Conservation (phyloP, 2,888 invertebrate species). For the Eupithecia subumbrata region DNA sequence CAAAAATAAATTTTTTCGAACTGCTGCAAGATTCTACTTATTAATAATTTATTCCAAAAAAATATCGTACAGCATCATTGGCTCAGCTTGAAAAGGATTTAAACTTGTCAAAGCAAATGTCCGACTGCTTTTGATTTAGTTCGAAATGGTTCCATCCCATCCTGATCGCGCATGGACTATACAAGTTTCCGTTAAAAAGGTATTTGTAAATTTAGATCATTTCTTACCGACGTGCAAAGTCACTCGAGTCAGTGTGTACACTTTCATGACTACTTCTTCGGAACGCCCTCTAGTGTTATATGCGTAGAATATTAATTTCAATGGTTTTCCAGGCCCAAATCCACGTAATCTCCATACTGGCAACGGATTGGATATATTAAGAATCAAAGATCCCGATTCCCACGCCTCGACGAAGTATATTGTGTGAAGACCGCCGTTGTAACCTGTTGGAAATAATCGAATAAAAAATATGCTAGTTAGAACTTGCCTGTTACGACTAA, state of each 20-base stretch:
- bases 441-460: constrained; percentile 70
- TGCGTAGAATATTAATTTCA: constrained; percentile 92
- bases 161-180: background rate
- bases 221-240: constrained; percentile 71
- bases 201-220: background rate
- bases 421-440: constrained; percentile 91
- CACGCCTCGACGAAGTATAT: constrained; percentile 89
- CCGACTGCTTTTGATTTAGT: too few relatives aligned
- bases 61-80: too few relatives aligned
- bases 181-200: background rate
- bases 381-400: constrained; percentile 84
- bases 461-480: background rate
- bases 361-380: constrained; percentile 88
- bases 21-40: too few relatives aligned
- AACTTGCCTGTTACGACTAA: background rate
- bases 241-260: constrained; percentile 70
- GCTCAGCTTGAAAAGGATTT: too few relatives aligned
- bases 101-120: too few relatives aligned
- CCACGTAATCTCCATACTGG: constrained; percentile 91
- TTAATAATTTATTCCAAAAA: too few relatives aligned
- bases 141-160: background rate
- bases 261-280: constrained; percentile 83
- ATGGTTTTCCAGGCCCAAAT: constrained; percentile 90
- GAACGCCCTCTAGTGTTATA: constrained; percentile 93
- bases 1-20: too few relatives aligned